These are phyloP conservation scores for Peromyscus eremicus DNA, from an alignment of 2,797 vertebrate species.

Conservation along the genomic window DNA sequence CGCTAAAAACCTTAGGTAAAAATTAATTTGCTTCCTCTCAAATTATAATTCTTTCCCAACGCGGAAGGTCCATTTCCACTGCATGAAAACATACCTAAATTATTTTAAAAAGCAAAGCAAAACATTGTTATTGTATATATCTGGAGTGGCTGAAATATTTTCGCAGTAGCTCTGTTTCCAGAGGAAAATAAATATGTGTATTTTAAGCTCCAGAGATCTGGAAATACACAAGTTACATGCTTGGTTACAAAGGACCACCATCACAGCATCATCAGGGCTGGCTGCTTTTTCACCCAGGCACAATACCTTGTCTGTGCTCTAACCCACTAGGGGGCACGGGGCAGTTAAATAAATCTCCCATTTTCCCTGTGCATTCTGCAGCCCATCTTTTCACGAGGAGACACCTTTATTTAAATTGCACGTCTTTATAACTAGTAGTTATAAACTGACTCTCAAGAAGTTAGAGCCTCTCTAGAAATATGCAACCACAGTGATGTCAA, in stretches of 20 bases:
- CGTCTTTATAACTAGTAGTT: constrained; percentile 43
- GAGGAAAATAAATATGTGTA: constrained; percentile 46
- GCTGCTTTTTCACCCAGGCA: not conserved
- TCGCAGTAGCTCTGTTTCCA: constrained; percentile 41
- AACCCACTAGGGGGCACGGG: not conserved
- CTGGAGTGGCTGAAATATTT: constrained; percentile 43
- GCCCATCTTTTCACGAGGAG: constrained; percentile 10
- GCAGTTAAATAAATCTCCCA: not conserved
- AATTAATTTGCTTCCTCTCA: constrained; percentile 79
- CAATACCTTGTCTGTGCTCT: no score
- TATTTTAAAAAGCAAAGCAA: constrained; percentile 32
- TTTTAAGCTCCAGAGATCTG: constrained; percentile 47
- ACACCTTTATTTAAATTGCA: constrained; percentile 11
- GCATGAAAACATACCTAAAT: constrained; percentile 40
- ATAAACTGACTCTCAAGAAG: constrained; percentile 40
- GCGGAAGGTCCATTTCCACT: constrained; percentile 42
- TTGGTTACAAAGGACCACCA: not conserved
- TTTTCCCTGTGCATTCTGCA: not conserved
- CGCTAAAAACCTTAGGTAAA: constrained; percentile 68
- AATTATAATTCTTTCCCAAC: constrained; percentile 69
- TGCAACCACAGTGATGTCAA: not conserved
- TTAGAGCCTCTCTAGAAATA: constrained; percentile 56
- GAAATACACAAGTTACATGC: not conserved
- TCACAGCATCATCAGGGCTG: not conserved
- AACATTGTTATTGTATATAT: constrained; percentile 17